phyloP scores from a whole-genome alignment of 2,888 invertebrate species.

The Drosophila peninsularis region DNA sequence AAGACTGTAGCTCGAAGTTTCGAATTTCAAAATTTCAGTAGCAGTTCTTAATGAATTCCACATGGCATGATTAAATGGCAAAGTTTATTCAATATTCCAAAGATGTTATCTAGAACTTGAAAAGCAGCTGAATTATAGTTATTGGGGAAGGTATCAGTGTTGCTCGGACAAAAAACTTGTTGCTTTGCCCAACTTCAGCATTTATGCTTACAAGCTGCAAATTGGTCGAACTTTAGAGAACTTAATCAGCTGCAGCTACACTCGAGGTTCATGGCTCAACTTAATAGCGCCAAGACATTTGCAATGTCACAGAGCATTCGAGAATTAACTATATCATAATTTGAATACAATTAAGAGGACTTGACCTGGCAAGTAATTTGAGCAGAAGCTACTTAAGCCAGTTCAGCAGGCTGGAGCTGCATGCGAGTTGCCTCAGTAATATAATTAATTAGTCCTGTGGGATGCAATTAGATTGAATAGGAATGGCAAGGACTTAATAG shows the following conservation, averaged over 20 bases:
- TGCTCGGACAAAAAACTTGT: neutral
- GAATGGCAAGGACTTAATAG: neutral
- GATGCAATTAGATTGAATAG: conserved; percentile 1
- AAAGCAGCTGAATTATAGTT: neutral
- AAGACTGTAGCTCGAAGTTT: no score
- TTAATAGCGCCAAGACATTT: neutral
- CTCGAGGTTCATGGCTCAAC: neutral
- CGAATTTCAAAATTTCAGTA: neutral
- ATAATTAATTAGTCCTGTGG: conserved; percentile 5
- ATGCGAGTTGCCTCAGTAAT: neutral
- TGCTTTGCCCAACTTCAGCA: neutral
- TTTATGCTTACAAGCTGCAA: neutral
- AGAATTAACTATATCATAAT: neutral
- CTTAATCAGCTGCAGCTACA: neutral
- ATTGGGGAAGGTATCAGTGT: neutral
- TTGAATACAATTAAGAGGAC: neutral
- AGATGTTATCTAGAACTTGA: neutral
- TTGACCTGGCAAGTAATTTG: neutral
- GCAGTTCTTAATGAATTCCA: conserved; percentile 1
- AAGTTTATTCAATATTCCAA: conserved; percentile 6
- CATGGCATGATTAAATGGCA: neutral
- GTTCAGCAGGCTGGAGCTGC: no score
- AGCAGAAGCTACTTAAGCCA: neutral
- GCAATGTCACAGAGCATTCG: neutral
- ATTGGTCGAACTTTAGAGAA: neutral